Evolutionary conservation across 2,888 invertebrate genomes (phyloP), one percentile per base, ranked within the genome.

Genomic region (Rhyacophila evoluta): DNA sequence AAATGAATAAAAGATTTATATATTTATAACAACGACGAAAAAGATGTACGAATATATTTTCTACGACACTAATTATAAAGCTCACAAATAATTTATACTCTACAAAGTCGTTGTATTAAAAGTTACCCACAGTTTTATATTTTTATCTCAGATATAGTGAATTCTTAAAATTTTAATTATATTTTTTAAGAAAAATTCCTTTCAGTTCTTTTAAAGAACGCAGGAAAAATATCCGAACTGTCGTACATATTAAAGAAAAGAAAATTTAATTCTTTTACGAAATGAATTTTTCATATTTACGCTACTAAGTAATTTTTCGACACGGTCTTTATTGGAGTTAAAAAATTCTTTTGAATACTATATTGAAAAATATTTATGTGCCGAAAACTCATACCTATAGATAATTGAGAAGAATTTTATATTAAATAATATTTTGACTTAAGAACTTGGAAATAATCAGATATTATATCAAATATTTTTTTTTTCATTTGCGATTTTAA

Each of bases 141-240:
- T 55, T 15, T 12, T 55, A 10, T 55, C 15, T 19, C 8, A 55
- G 41, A 41, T 15, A 8, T 41, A 55, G 8, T 55, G 19, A 55
- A 25, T 55, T 55, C 55, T 55, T 55, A 55, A 55, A 55, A 55
- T 55, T 41, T 55, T 55, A 55, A 55, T 55, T 55, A 55, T 55
- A 55, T 55, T 55, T 55, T 55, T 10, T 19, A 19, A 55, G 55
- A 55, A 55, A 39, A 41, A 41, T 41, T 41, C 19, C 29, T 33
- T 33, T 33, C 41, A 41, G 4, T 41, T 41, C 11, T 33, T 41
- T 19, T 41, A 41, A 19, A 41, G 41, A 41, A 19, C 41, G 41
- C 19, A 5, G 41, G 15, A 41, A n/a, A 41, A 39, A 41, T 15
- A 41, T 41, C 15, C 41, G 2, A 41, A 2, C 41, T 15, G 19